These are phyloP conservation scores for Muraenolepis orangiensis DNA, from an alignment of 2,797 vertebrate species.

Conservation along the genomic window DNA sequence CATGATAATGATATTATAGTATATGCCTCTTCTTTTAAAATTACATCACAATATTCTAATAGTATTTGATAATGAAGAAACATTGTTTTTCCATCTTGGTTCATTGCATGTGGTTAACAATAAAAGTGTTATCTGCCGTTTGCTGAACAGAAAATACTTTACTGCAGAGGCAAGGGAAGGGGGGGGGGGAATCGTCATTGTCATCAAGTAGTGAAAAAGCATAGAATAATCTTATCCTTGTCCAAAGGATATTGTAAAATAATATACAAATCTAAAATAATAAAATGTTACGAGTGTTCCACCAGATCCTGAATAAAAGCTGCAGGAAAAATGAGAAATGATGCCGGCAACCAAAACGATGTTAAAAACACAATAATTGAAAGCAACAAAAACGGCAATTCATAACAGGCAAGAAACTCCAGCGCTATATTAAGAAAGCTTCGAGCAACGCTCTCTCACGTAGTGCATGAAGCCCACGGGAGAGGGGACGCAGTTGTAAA, in stretches of 20 bases:
- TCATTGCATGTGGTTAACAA: background rate
- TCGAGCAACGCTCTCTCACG: no score
- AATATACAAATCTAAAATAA: background rate
- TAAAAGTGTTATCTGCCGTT: background rate
- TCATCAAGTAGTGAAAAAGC: no score
- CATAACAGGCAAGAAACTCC: background rate
- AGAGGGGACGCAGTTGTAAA: background rate
- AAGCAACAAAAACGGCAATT: background rate
- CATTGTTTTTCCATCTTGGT: background rate
- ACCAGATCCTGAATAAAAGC: background rate
- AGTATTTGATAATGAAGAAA: background rate
- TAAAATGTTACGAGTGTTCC: background rate
- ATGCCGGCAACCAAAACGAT: background rate
- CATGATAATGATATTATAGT: background rate
- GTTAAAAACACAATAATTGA: background rate
- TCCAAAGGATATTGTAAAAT: background rate
- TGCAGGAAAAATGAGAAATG: background rate
- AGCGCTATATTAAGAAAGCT: background rate
- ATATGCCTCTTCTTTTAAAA: no score
- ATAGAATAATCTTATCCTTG: background rate
- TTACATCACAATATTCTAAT: background rate
- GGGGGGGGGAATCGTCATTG: no score
- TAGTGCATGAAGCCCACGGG: background rate
- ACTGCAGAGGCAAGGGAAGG: no score
- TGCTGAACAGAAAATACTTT: background rate